A percentile compares a stretch with the other conserved stretches of the same genome.
Evolutionary conservation across 1,140 invertebrate genomes (phyloP).

Genomic region (Heliconius nattereri): DNA sequence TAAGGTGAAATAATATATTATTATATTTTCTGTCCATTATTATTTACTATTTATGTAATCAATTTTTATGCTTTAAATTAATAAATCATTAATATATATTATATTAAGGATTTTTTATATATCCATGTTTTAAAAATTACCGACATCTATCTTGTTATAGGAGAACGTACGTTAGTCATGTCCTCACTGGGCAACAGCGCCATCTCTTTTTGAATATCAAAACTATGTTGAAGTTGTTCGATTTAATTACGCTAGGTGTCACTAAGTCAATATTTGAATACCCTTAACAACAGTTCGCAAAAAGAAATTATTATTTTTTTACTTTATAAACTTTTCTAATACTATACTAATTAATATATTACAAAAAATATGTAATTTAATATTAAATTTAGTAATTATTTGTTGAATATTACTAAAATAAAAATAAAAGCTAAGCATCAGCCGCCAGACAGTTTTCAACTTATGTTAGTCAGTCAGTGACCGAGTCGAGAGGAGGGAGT

Average conservation of each 20-base stretch:
- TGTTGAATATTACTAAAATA: background rate
- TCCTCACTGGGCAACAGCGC: background rate
- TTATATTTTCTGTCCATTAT: background rate
- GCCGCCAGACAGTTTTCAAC: slow-evolving; percentile 1
- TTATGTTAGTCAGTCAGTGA: slow-evolving; percentile 41
- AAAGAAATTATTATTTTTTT: background rate
- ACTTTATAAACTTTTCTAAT: too few species aligned
- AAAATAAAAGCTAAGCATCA: background rate
- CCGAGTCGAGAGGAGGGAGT: slow-evolving; percentile 42
- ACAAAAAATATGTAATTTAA: background rate
- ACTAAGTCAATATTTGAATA: background rate
- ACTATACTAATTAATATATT: background rate
- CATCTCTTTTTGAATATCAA: background rate
- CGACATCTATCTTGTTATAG: background rate
- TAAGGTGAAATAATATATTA: background rate
- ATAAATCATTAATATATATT: background rate
- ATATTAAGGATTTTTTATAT: background rate
- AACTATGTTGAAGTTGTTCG: background rate
- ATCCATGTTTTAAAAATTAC: background rate
- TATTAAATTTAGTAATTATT: background rate
- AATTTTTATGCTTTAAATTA: background rate
- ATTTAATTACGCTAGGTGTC: background rate
- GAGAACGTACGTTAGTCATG: background rate
- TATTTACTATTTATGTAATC: background rate
- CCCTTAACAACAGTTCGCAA: background rate